phyloP scores from a whole-genome alignment of 2,797 vertebrate genomes.

The Labeo calbasu region DNA sequence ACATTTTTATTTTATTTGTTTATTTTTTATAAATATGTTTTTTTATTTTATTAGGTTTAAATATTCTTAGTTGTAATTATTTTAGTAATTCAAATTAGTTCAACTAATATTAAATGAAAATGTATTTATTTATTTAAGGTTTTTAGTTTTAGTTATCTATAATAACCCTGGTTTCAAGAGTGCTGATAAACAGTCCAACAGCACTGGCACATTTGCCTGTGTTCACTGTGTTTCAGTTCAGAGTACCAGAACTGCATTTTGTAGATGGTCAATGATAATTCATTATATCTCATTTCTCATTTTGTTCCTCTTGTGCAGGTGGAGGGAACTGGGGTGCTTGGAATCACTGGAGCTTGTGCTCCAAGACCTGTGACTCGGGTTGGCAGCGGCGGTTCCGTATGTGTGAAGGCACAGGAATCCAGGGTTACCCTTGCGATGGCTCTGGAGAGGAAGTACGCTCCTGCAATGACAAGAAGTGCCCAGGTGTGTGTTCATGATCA shows the following conservation, averaged over 20 bases:
- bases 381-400: slow-evolving; percentile 95
- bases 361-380: slow-evolving; percentile 95
- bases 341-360: slow-evolving; percentile 97
- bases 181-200: not conserved
- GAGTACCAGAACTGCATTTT: no score
- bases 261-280: not conserved
- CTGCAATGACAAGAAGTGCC: slow-evolving; percentile 97
- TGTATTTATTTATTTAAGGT: no score
- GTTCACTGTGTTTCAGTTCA: not conserved
- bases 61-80: no score
- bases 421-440: slow-evolving; percentile 92
- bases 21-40: no score
- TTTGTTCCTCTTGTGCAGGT: slow-evolving; percentile 60
- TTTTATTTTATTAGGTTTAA: no score
- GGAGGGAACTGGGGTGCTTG: slow-evolving; percentile 95
- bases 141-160: not conserved
- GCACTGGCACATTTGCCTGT: not conserved
- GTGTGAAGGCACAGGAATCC: slow-evolving; percentile 88
- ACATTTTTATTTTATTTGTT: no score
- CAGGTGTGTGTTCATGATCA: slow-evolving; percentile 76
- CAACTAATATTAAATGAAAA: no score
- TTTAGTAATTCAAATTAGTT: no score
- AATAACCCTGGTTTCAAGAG: not conserved
- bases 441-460: slow-evolving; percentile 93
- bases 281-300: not conserved